Evolutionary conservation across 2,113 vertebrate species (phyloP).

Genomic region (Channa argus): DNA sequence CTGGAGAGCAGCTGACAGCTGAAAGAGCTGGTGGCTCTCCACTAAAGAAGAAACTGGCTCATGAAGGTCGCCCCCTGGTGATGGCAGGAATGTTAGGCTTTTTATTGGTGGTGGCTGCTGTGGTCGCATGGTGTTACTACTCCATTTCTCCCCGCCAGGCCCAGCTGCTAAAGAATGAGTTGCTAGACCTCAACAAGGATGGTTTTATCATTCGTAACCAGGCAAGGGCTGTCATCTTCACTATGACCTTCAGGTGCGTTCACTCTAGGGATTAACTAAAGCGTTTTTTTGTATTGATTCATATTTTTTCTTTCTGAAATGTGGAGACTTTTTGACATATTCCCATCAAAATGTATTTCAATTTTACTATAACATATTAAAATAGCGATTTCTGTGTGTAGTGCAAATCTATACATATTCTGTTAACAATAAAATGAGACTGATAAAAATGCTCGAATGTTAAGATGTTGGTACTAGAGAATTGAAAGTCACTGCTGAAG

Average conservation of each 20-base stretch:
- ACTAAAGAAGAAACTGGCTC: conserved; percentile 81
- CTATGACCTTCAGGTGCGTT: conserved; percentile 89
- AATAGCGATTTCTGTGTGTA: background rate
- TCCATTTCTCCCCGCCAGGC: conserved; percentile 88
- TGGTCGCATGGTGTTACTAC: conserved; percentile 94
- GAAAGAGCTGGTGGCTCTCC: conserved; percentile 79
- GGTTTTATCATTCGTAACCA: conserved; percentile 93
- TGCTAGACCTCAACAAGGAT: conserved; percentile 87
- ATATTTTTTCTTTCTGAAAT: conserved; percentile 6
- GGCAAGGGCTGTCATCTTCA: conserved; percentile 86
- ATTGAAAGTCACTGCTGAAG: too few relatives aligned
- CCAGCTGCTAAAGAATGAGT: conserved; percentile 85
- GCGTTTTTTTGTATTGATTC: background rate
- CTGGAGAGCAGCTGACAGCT: conserved; percentile 63
- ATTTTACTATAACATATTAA: background rate
- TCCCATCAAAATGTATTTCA: too few relatives aligned
- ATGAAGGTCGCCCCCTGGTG: conserved; percentile 84
- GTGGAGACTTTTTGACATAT: too few relatives aligned
- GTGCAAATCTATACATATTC: background rate
- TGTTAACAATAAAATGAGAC: background rate
- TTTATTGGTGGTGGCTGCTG: conserved; percentile 85
- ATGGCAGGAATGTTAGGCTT: conserved; percentile 81
- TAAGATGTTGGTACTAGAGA: too few relatives aligned
- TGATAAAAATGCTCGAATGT: background rate
- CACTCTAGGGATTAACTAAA: background rate